Evolutionary conservation across 2,888 invertebrate genomes (phyloP).

Genomic region (Palloptera scutellata): DNA sequence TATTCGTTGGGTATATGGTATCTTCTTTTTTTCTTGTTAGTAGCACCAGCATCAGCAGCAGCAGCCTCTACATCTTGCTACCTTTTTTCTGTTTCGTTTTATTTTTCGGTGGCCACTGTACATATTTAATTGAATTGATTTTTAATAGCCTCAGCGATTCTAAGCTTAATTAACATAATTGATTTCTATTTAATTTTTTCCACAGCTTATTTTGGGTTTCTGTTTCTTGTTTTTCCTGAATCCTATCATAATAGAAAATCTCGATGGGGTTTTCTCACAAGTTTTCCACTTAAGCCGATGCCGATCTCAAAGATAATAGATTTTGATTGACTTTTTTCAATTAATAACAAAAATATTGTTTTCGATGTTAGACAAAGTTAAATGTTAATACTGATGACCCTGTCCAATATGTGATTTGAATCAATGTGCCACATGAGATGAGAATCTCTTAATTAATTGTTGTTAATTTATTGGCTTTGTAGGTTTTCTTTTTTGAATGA

Average conservation of each 20-base stretch:
- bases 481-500: background rate
- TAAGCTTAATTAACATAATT: constrained; percentile 54
- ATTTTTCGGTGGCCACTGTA: background rate
- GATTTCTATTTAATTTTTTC: constrained; percentile 40
- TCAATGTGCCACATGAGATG: constrained; percentile 6
- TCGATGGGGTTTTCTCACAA: constrained; percentile 18
- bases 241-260: constrained; percentile 4
- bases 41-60: background rate
- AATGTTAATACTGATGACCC: too few species aligned
- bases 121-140: constrained; percentile 56
- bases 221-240: constrained; percentile 14
- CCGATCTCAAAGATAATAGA: constrained; percentile 23
- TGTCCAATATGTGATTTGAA: too few species aligned
- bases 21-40: background rate
- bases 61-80: background rate
- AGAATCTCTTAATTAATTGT: constrained; percentile 48
- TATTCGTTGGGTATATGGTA: constrained; percentile 21
- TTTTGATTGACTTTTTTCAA: constrained; percentile 41
- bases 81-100: constrained; percentile 26
- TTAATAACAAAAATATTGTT: too few species aligned
- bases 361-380: too few species aligned
- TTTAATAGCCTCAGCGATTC: constrained; percentile 33
- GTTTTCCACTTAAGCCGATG: constrained; percentile 37
- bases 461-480: constrained; percentile 39
- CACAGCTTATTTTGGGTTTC: constrained; percentile 2